These are phyloP conservation scores for Rutpela maculata DNA, from an alignment of 2,888 invertebrate genomes.

Conservation along the genomic window DNA sequence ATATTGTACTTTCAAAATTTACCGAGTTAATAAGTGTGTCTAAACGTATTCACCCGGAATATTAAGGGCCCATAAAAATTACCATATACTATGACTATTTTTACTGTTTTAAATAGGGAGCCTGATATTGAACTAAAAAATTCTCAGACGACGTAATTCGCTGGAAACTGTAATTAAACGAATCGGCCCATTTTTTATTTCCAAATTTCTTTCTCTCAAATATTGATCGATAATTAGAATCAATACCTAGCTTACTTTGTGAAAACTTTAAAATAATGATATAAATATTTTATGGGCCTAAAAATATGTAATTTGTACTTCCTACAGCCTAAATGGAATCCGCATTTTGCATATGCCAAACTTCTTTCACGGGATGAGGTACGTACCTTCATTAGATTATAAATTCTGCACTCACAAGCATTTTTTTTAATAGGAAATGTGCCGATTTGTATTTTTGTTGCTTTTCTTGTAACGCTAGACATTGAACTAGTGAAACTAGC, in stretches of 20 bases:
- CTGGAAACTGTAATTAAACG: constrained; percentile 10
- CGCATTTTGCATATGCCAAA: constrained; percentile 77
- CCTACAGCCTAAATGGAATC: constrained; percentile 75
- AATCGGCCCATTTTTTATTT: constrained; percentile 61
- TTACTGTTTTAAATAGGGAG: no score
- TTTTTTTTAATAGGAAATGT: constrained; percentile 46
- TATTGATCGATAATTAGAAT: background rate
- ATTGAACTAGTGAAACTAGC: background rate
- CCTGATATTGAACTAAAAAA: background rate
- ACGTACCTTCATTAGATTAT: constrained; percentile 47
- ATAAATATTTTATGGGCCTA: constrained; percentile 13
- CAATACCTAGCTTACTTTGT: background rate
- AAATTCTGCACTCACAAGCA: constrained; percentile 24
- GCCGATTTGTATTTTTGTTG: constrained; percentile 49
- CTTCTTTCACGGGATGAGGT: constrained; percentile 72
- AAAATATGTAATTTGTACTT: constrained; percentile 50
- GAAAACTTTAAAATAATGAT: background rate
- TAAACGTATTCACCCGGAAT: no score
- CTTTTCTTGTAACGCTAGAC: constrained; percentile 4
- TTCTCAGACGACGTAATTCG: background rate
- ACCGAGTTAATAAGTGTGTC: no score
- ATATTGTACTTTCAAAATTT: no score
- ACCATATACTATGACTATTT: no score
- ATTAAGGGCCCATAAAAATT: no score
- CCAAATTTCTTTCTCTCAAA: constrained; percentile 36